phyloP scores from a whole-genome alignment of 2,888 invertebrate genomes.

The Malachius bipustulatus region DNA sequence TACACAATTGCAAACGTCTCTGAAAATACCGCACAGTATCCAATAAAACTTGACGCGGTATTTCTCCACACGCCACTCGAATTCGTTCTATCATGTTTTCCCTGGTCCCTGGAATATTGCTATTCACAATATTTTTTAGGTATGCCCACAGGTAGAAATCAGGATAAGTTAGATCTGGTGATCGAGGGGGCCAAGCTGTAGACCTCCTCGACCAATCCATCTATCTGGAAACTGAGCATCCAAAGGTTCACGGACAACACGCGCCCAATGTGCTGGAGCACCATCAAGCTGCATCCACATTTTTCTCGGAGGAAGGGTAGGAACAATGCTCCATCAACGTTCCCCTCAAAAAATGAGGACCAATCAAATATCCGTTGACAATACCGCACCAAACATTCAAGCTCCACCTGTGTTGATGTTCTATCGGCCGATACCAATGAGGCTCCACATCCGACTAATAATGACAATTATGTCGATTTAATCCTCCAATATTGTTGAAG shows the following conservation, averaged over 20 bases:
- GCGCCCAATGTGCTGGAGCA: neutral
- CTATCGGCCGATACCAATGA: neutral
- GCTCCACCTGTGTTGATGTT: constrained; percentile 1
- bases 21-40: neutral
- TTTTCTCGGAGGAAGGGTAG: no score
- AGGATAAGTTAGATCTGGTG: neutral
- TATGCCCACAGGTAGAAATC: constrained; percentile 1
- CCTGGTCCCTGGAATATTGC: no score
- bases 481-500: no score
- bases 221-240: neutral
- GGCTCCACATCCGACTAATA: neutral
- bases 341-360: neutral
- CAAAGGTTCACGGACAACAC: neutral
- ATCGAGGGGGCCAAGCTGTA: neutral
- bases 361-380: neutral
- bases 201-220: neutral
- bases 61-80: neutral
- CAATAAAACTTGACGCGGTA: neutral
- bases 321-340: no score
- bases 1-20: neutral
- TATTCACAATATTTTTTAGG: neutral
- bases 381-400: neutral
- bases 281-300: neutral
- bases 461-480: no score
- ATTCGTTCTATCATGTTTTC: neutral